Evolutionary conservation across 1,140 invertebrate genomes (phyloP), one percentile per base, ranked within the genome.

Genomic region (Hyles vespertilio): DNA sequence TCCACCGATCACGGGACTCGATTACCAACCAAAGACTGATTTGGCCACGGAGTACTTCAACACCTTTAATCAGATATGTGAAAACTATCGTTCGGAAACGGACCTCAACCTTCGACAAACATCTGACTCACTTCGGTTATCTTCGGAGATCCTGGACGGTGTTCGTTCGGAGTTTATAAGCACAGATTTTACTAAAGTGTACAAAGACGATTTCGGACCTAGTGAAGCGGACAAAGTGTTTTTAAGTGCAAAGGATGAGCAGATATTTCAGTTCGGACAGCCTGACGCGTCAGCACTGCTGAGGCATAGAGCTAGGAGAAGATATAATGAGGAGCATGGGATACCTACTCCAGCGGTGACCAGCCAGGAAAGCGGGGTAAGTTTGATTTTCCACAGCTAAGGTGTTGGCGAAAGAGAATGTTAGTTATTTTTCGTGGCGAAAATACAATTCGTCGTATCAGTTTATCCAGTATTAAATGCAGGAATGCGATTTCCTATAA

Each of bases 331-430:
- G 67, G 82, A 84, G 65, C 74, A 77, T 32, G 85, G 85, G n/a
- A 57, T 84, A 10, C 76, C 73, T 59, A 75, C 72, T 9, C 83
- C 80, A 9, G 60, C 77, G 1, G 76, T 72, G 22, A 84, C 81
- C 51, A 87, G 84, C 48, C 85, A 88, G 61, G 84, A 88, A 67
- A 87, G 84, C 59, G 85, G 84, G 85, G 85, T 87, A 59, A 86
- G 85, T 81, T 60, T 40, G 8, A 1, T 40, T 8, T 40, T 40
- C 36, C 22, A 22, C 22, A 22, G 22, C 22, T 0, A 22, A 22
- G 22, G 22, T 22, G 22, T 22, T 22, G 22, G 22, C 22, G 0
- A 22, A 22, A 22, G 22, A 22, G 22, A 1, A 22, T 22, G 22
- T 22, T 22, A 22, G 22, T 22, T 1, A 22, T 22, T 22, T 22